Base-by-base conservation (phyloP, 2,113 vertebrate species). In the Peromyscus californicus region DNA sequence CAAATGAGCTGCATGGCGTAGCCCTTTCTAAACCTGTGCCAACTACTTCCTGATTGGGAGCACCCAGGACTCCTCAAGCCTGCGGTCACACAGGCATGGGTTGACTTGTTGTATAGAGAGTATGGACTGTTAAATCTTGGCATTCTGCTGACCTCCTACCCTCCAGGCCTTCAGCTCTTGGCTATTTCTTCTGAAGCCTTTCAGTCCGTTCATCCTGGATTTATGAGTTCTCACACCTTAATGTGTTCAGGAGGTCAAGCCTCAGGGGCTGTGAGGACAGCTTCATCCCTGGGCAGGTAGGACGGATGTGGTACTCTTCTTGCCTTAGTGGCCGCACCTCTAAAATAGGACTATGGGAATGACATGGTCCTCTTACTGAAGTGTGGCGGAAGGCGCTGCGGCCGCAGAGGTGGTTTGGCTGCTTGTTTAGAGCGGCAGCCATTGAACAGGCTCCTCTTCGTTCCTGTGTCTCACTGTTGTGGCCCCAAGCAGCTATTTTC, bases 401-500 rank as follows among this genome's bases (percentile, higher is more conserved):
- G 88, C 84, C 26, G 31, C 48, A 2, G 33, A 86, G 70, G 89
- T 75, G 90, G 96, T 65, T 3, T 36, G 88, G 59, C 72, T 36
- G 39, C 92, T 96, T 65, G 51, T 78, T 96, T 79, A 87, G 61
- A 69, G 11, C 89, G 22, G 88, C 75, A 31, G 51, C 93, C 51
- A 94, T 95, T 54, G 12, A 96, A 85, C 75, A 94, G 97, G 91
- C 78, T 79, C 5, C 48, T 94, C 93, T 96, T 82, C 80, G 78
- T 96, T 95, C 95, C 63, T 65, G 42, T 76, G 84, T 89, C 36
- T 96, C 75, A 78, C 86, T 75, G 51, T 97, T 95, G 96, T 97
- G 96, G 97, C 96, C 93, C 87, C 93, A 96, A 97, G 95, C 91
- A 95, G 92, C 96, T 96, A 93, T 98, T 97, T 97, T 89, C 94